Conservation (phyloP, 2,888 invertebrate species). For the Acanthopleura granulata region DNA sequence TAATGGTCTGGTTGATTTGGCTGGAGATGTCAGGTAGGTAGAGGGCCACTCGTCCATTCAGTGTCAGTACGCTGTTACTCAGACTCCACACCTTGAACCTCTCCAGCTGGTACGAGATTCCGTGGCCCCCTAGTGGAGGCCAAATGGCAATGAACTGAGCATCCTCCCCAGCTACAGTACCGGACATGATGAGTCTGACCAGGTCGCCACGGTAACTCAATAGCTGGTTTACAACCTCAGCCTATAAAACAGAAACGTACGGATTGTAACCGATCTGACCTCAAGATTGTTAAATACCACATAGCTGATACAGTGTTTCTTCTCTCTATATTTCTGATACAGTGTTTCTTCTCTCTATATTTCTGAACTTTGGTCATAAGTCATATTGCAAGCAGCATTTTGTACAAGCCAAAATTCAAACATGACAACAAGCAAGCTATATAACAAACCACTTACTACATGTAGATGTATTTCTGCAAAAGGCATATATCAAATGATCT, state of each 20-base stretch:
- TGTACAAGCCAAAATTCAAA: too few relatives aligned
- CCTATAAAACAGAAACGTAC: neutral
- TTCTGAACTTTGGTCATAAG: too few relatives aligned
- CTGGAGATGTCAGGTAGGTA: neutral
- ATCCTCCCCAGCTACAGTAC: neutral
- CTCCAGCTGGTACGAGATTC: neutral
- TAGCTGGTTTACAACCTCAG: conserved; percentile 7
- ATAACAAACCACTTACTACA: too few relatives aligned
- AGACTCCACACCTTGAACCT: neutral
- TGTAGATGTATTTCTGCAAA: too few relatives aligned
- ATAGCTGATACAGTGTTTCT: too few relatives aligned
- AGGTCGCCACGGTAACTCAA: neutral
- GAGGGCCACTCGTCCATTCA: conserved; percentile 7
- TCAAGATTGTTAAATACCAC: neutral
- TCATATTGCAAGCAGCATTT: too few relatives aligned
- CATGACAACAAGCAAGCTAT: too few relatives aligned
- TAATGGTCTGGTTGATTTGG: neutral
- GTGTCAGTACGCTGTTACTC: neutral
- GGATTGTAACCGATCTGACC: neutral
- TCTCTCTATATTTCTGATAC: too few relatives aligned
- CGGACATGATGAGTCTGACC: conserved; percentile 9
- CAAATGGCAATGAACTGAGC: neutral
- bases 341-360: too few relatives aligned
- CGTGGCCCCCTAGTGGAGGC: neutral
- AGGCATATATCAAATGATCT: too few relatives aligned